A percentile compares a stretch with the other conserved stretches of the same genome.
Conservation (phyloP, 1,140 invertebrate genomes). For the Drosophila sturtevanti region DNA sequence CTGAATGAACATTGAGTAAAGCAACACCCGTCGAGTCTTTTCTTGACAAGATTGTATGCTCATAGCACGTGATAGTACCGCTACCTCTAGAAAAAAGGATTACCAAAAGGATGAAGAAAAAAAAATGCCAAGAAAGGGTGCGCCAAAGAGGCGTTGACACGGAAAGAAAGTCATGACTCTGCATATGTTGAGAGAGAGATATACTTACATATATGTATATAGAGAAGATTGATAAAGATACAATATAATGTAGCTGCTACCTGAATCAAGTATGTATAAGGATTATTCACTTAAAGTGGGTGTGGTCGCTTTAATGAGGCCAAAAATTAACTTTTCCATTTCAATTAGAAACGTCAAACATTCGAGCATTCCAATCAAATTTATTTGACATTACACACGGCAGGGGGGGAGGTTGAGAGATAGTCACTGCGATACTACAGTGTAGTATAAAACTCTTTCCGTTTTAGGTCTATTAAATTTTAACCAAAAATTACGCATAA, state of each 20-base stretch:
- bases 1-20: conserved; percentile 39
- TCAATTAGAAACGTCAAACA: conserved; percentile 40
- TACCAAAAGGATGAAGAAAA: conserved; percentile 17
- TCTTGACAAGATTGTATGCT: conserved; percentile 30
- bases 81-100: conserved; percentile 52
- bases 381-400: conserved; percentile 68
- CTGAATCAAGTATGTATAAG: conserved; percentile 43
- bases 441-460: conserved; percentile 52
- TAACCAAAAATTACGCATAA: conserved; percentile 68
- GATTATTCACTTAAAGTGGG: conserved; percentile 45
- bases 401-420: conserved; percentile 23
- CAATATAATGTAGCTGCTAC: conserved; percentile 24
- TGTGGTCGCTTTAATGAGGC: conserved; percentile 68
- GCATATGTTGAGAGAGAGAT: conserved; percentile 41
- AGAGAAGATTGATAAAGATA: not conserved
- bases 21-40: conserved; percentile 54
- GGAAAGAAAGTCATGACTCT: conserved; percentile 65
- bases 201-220: too few species aligned
- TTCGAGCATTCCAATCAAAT: conserved; percentile 57
- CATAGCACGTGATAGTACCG: conserved; percentile 68
- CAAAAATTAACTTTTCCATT: conserved; percentile 67
- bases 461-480: conserved; percentile 46
- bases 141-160: conserved; percentile 61
- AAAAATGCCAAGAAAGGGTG: conserved; percentile 41
- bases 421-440: too few species aligned